Base-by-base conservation (phyloP, 2,888 invertebrate genomes). In the Auanema freiburgensis region DNA sequence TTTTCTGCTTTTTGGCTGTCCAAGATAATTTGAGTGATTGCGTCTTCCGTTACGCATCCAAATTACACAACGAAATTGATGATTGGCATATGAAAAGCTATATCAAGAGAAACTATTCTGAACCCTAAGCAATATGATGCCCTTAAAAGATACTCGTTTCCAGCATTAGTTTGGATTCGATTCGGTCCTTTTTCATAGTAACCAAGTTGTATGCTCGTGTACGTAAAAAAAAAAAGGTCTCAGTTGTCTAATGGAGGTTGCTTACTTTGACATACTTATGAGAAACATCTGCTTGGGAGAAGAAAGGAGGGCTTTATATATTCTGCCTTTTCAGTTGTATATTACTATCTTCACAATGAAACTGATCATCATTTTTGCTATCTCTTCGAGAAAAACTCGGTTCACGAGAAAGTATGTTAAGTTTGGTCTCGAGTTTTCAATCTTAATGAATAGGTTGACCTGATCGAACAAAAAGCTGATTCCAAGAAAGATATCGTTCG, bases 331-430 rank as follows among this genome's bases (percentile, higher is more conserved):
- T 58, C 71, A 76, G 76, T 74, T 33, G 76, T 76, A 44, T 76
- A 76, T 67, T 76, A 76, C 70, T 76, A 73, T 59, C 60, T 74
- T 50, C 71, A 71, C 65, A 76, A 76, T 60, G 76, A 76, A 43
- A 73, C 72, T 0, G 70, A 73, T 59, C 72, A 73, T 33, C 76
- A 76, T 50, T 71, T 69, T 59, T 76, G 76, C 59, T 76, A 76
- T 49, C 59, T 76, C 16, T 76, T 76, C 67, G 68, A 65, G 25
- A 49, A 69, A 55, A 76, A 76, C 56, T 76, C 76, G 0, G 59
- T 71, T 59, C 53, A 62, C 16, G 71, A 71, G 4, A 73, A 74
- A 59, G 66, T 74, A 14, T 23, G 46, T n/a, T 23, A 8, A 8
- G 18, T 23, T 16, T 18, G 11, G 10, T 16, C 6, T 21, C 6